Percentiles rank a stretch among this genome's conserved stretches.
These are phyloP conservation scores for Philonicus albiceps DNA, from an alignment of 2,888 invertebrate species.

Conservation along the genomic window DNA sequence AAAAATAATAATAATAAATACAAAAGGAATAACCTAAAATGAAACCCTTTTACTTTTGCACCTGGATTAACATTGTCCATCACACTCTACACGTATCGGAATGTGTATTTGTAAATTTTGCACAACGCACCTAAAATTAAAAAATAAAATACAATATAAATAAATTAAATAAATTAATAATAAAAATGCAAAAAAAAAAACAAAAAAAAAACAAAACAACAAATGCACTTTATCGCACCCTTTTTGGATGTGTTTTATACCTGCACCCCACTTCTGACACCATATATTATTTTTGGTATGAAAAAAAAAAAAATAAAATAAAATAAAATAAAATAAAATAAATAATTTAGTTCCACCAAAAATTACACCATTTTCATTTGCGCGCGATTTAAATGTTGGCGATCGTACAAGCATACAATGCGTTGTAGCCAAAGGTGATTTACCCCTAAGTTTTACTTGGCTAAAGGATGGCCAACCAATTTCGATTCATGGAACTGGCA, in stretches of 20 bases:
- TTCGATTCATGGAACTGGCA: constrained; percentile 52
- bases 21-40: neutral
- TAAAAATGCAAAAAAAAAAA: neutral
- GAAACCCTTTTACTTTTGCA: neutral
- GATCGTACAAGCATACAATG: constrained; percentile 70
- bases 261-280: neutral
- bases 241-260: neutral
- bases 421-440: constrained; percentile 70
- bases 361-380: constrained; percentile 73
- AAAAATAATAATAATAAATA: neutral
- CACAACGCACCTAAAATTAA: neutral
- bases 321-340: too few species aligned
- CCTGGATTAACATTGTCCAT: neutral
- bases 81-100: neutral
- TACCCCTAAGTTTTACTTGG: constrained; percentile 72
- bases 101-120: neutral
- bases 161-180: too few species aligned
- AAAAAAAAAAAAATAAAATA: neutral
- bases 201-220: neutral
- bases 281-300: neutral
- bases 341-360: constrained; percentile 69
- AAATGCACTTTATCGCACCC: neutral
- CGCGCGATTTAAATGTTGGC: constrained; percentile 69
- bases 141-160: neutral
- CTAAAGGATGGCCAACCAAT: constrained; percentile 68